Conservation (phyloP, 2,113 vertebrate genomes). For the Ginglymostoma cirratum region DNA sequence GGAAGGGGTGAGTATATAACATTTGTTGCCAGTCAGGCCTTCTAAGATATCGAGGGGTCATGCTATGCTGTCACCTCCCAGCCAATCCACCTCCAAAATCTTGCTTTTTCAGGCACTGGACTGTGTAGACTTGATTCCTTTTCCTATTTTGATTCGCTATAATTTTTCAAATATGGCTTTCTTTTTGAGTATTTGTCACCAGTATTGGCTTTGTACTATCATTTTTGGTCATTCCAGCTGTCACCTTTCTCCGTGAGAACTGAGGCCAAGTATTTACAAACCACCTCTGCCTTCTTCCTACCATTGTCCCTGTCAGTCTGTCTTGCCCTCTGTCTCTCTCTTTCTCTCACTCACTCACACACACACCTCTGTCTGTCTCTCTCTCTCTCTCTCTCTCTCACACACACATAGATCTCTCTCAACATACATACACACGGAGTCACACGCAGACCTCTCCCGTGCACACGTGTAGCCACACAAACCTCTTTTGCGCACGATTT, state of each 20-base stretch:
- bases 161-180: background rate
- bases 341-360: no score
- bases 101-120: background rate
- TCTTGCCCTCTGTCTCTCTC: no score
- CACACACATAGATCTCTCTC: no score
- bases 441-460: no score
- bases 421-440: no score
- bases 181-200: background rate
- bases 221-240: background rate
- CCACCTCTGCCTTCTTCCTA: background rate
- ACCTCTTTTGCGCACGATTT: conserved; percentile 74
- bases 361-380: no score
- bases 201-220: background rate
- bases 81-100: background rate
- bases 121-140: background rate
- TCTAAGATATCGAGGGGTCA: background rate
- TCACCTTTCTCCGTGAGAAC: background rate
- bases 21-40: background rate
- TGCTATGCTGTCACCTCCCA: background rate
- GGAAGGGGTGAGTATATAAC: background rate
- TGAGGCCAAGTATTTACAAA: background rate
- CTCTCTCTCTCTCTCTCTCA: no score
- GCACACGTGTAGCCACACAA: no score
- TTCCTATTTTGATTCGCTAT: background rate
- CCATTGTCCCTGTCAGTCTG: background rate